A percentile compares a stretch with the other conserved stretches of the same genome.
Conservation (phyloP, 2,888 invertebrate species). For the Mycalesis mineus region DNA sequence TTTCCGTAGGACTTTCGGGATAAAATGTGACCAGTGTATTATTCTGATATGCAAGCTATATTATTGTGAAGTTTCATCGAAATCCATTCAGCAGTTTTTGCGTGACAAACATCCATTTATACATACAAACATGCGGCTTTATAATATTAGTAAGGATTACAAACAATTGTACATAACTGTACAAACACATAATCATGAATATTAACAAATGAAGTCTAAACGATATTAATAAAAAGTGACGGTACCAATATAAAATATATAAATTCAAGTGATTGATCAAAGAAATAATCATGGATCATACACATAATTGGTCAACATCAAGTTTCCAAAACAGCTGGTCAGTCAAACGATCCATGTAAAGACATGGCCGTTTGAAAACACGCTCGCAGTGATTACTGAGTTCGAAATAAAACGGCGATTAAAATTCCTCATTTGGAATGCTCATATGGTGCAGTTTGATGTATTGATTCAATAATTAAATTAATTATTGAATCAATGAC, state of each 20-base stretch:
- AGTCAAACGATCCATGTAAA: slow-evolving; percentile 17
- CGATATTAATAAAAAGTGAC: no score
- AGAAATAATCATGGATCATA: slow-evolving; percentile 17
- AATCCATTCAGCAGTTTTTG: no score
- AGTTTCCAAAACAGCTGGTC: slow-evolving; percentile 21
- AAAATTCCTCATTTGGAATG: slow-evolving; percentile 26
- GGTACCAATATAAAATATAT: neutral
- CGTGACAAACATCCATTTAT: no score
- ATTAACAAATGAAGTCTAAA: no score
- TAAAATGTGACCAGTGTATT: no score
- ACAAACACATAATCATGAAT: neutral
- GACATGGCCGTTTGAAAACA: slow-evolving; percentile 8
- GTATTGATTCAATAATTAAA: slow-evolving; percentile 2
- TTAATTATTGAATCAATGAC: slow-evolving; percentile 1
- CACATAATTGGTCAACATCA: slow-evolving; percentile 24
- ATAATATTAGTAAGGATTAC: no score
- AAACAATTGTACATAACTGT: neutral
- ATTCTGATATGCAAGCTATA: no score
- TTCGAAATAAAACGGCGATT: slow-evolving; percentile 26
- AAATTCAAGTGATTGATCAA: neutral
- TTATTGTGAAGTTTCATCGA: no score
- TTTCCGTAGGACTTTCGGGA: no score
- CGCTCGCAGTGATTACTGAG: slow-evolving; percentile 6
- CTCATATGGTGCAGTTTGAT: slow-evolving; percentile 25
- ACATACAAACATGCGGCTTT: no score